A percentile compares a stretch with the other conserved stretches of the same genome.
Conservation (phyloP, 2,797 vertebrate species). For the Chanos chanos region DNA sequence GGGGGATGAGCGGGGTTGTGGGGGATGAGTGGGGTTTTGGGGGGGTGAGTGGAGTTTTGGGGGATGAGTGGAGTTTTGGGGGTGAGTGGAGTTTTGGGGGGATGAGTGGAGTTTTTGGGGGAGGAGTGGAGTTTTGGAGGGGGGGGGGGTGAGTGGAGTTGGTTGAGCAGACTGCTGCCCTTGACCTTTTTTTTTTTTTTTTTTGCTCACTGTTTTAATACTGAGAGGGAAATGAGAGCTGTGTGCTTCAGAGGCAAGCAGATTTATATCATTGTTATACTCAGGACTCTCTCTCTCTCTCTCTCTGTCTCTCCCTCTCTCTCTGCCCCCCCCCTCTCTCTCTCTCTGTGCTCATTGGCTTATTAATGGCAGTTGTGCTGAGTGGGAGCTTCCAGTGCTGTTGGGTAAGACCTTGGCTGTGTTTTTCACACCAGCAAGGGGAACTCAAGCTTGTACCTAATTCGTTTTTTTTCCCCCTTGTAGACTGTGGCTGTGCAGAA, state of each 20-base stretch:
- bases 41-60: no score
- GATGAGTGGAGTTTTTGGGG: neutral
- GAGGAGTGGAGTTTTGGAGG: no score
- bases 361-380: slow-evolving; percentile 40
- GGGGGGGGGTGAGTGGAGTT: slow-evolving; percentile 31
- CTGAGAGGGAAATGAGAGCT: slow-evolving; percentile 10
- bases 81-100: no score
- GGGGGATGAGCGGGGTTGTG: no score
- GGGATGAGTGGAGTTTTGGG: no score
- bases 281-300: slow-evolving; percentile 17
- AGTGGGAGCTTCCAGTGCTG: slow-evolving; percentile 24
- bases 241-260: slow-evolving; percentile 4
- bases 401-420: slow-evolving; percentile 28
- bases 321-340: neutral
- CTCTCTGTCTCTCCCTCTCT: neutral
- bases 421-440: slow-evolving; percentile 22
- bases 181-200: slow-evolving; percentile 22
- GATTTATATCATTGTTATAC: slow-evolving; percentile 35
- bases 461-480: slow-evolving; percentile 6
- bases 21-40: slow-evolving; percentile 25
- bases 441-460: neutral
- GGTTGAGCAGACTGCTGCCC: neutral
- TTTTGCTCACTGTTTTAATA: slow-evolving; percentile 3
- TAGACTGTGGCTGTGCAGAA: neutral
- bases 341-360: slow-evolving; percentile 23